Evolutionary conservation across 64 coral and sea anemone genomes (phyloP), one percentile per base, ranked within the genome.

Genomic region (Actinia tenebrosa): DNA sequence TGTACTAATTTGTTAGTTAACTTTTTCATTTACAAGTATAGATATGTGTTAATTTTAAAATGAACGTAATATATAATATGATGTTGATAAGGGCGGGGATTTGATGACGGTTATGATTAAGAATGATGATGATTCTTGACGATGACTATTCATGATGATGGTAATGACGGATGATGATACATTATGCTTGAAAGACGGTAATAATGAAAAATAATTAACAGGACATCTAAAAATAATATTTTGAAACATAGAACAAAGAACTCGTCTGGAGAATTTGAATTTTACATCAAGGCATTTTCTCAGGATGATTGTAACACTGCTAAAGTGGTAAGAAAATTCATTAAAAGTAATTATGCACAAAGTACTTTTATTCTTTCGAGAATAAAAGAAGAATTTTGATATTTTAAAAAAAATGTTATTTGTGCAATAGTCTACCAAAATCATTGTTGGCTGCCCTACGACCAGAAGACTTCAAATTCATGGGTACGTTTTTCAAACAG

Each of bases 211-310:
- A 37, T 37, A 37, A 0, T 37, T 37, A 58, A 58, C 2, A 16
- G 1, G 0, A 58, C 56, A 58, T 58, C 56, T 58, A 50, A 50
- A 61, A 16, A 5, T 66, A 9, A 14, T 66, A 64, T 64, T 22
- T 66, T 7, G n/a, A 23, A 66, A 22, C 56, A 37, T 37, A 84
- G 82, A 84, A 17, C 17, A 18, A 84, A 60, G 23, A 16, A 4
- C 53, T 14, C 30, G 1, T 37, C 77, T 56, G 80, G 71, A 27
- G 83, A 93, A 55, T 77, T 86, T 83, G 86, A 89, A 42, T 96
- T 96, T 87, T 64, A 77, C 59, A 90, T 96, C 91, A 89, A 87
- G 44, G 80, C 91, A 77, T 96, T 92, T 93, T 83, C 91, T 43
- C 84, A 89, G 30, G 11, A 83, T 19, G 53, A 45, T 42, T 93